A percentile compares a stretch with the other conserved stretches of the same genome.
Conservation (phyloP, 1,140 invertebrate species). For the Drosophila parvula region DNA sequence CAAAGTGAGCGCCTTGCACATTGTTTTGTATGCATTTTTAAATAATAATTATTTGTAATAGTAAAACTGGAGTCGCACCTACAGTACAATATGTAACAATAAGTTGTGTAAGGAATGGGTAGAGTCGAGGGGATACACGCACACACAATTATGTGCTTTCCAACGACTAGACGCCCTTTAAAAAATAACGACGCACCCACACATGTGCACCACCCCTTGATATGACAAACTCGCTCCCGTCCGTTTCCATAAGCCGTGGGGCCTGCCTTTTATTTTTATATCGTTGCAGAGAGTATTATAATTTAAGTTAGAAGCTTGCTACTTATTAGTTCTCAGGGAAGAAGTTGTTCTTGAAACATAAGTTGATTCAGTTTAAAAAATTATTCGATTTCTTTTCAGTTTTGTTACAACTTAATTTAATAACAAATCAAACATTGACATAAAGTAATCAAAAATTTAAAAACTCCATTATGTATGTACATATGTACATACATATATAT, state of each 20-base stretch:
- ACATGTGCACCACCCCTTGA: constrained; percentile 4
- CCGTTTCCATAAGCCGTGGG: background rate
- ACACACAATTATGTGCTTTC: background rate
- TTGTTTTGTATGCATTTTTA: background rate
- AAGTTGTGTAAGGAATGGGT: background rate
- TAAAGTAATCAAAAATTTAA: background rate
- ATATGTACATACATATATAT: background rate
- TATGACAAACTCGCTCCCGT: background rate
- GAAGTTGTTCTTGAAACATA: too few species aligned
- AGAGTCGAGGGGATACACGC: constrained; percentile 3
- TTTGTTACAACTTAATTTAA: background rate
- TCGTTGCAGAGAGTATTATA: background rate
- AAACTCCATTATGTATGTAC: too few species aligned
- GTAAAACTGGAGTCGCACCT: background rate
- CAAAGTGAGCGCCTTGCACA: background rate
- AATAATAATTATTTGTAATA: background rate
- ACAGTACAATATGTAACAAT: constrained; percentile 1
- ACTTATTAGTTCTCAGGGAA: background rate
- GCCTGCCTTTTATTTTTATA: constrained; percentile 6
- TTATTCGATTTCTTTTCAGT: background rate
- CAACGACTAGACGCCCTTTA: background rate
- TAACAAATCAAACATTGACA: background rate
- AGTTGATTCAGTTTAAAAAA: too few species aligned
- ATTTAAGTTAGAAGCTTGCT: background rate
- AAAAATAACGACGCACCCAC: constrained; percentile 13